Percentiles rank a stretch among this genome's conserved stretches.
These are phyloP conservation scores for Margarornis squamiger DNA, from an alignment of 2,797 vertebrate genomes.

Conservation along the genomic window DNA sequence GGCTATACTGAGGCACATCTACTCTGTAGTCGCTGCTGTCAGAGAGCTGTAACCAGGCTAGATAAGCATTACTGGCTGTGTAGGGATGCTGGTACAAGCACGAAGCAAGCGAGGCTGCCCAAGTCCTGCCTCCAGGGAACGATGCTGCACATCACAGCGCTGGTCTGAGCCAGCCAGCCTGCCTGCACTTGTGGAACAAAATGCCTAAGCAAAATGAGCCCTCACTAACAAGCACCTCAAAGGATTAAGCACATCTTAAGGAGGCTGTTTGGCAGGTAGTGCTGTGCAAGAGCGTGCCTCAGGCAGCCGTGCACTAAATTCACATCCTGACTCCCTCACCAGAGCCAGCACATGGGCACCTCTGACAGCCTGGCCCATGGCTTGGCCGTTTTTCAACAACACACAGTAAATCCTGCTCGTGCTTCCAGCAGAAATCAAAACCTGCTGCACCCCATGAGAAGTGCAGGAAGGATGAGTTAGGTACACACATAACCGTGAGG, in stretches of 20 bases:
- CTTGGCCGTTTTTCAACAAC: neutral
- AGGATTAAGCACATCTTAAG: conserved; percentile 12
- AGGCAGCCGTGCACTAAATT: neutral
- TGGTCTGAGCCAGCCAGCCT: neutral
- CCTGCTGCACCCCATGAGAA: neutral
- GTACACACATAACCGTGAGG: neutral
- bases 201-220: conserved; percentile 13
- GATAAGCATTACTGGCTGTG: neutral
- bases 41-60: neutral
- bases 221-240: conserved; percentile 37
- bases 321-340: neutral
- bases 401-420: neutral
- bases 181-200: neutral
- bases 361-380: neutral
- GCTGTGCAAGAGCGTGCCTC: neutral
- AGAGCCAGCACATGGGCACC: neutral
- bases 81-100: neutral
- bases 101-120: neutral
- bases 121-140: neutral
- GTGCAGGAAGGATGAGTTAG: neutral
- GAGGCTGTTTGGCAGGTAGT: neutral
- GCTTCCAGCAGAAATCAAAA: neutral
- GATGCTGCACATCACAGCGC: neutral
- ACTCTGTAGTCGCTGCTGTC: conserved; percentile 21
- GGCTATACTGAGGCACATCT: neutral